Percentiles rank a stretch among this genome's conserved stretches.
These are phyloP conservation scores for Sebastes itinus DNA, from an alignment of 2,797 vertebrate genomes.

Conservation along the genomic window DNA sequence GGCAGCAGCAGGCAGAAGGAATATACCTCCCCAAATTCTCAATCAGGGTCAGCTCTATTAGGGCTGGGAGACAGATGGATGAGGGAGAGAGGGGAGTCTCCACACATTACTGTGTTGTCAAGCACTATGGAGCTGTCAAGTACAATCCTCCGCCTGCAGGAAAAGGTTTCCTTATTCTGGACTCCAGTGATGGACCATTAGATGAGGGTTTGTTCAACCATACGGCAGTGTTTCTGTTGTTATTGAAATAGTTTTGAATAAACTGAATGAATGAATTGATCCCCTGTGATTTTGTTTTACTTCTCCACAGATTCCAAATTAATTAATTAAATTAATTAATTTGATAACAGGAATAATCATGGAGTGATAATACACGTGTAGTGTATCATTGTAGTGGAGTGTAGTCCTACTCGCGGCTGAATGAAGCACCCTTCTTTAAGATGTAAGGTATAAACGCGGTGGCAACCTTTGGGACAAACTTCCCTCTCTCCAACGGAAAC, in stretches of 20 bases:
- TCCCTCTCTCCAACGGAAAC: too few species aligned
- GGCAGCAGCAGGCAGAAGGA: constrained; percentile 42
- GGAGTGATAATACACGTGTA: not conserved
- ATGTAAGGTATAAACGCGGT: too few species aligned
- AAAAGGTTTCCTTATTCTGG: not conserved
- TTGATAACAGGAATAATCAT: not conserved
- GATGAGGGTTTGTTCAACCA: not conserved
- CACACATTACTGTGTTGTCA: not conserved
- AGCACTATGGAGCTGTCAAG: not conserved
- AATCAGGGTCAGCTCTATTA: constrained; percentile 54
- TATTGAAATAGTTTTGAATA: not conserved
- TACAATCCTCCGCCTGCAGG: not conserved
- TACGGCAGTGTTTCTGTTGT: not conserved
- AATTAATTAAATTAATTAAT: not conserved
- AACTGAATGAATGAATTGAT: not conserved
- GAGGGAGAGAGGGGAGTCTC: not conserved
- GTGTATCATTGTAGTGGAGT: too few species aligned
- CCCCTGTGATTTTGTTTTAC: not conserved
- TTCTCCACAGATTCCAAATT: not conserved
- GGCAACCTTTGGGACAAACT: too few species aligned
- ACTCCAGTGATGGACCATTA: not conserved
- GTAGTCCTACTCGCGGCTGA: too few species aligned
- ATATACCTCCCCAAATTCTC: constrained; percentile 38
- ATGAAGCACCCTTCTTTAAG: too few species aligned
- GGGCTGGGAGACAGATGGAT: constrained; percentile 3